Evolutionary conservation across 23 tunicate species (phyloP).

Genomic region (Styela clava): DNA sequence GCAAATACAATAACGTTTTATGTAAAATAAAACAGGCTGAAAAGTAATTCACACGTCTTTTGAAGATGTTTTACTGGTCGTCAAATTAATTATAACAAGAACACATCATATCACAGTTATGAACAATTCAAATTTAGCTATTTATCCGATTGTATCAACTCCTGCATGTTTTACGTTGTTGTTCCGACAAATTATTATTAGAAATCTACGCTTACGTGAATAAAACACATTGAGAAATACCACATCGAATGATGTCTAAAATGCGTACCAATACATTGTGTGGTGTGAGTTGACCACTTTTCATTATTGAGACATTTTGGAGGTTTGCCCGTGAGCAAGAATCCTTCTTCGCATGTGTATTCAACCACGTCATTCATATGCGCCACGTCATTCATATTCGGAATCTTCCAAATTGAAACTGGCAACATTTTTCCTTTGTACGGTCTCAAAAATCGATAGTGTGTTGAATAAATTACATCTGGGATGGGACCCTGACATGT

Average conservation of each 20-base stretch:
- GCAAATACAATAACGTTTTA: too few species aligned
- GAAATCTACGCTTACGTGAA: too few species aligned
- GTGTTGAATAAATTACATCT: not conserved
- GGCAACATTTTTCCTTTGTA: not conserved
- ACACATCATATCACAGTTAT: too few species aligned
- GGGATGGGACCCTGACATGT: not conserved
- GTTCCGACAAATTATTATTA: too few species aligned
- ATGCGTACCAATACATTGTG: not conserved
- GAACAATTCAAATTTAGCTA: too few species aligned
- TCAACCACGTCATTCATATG: not conserved
- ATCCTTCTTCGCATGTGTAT: constrained; percentile 26
- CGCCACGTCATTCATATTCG: not conserved
- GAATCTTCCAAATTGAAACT: not conserved
- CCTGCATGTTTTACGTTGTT: too few species aligned
- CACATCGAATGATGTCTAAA: not conserved
- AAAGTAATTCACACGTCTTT: too few species aligned
- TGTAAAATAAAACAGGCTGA: too few species aligned
- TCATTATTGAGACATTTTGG: not conserved
- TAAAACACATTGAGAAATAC: too few species aligned
- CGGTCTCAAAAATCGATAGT: not conserved
- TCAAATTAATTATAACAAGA: too few species aligned
- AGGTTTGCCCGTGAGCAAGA: not conserved
- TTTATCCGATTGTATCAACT: too few species aligned
- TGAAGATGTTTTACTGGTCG: too few species aligned
- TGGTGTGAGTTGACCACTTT: not conserved